Base-by-base conservation (phyloP, 2,888 invertebrate genomes). In the Xanthorhoe designata region DNA sequence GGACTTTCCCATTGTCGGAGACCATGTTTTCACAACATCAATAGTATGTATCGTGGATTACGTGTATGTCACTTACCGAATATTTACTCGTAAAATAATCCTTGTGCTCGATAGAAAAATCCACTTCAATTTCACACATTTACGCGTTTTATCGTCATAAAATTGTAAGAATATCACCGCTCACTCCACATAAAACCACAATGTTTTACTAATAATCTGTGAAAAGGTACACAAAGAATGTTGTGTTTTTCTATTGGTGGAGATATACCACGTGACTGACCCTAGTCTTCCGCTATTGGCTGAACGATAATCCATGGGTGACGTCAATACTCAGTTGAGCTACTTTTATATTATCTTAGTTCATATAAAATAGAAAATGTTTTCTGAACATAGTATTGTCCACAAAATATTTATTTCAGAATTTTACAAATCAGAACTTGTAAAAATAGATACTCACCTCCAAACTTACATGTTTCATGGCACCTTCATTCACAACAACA, bases 41-140 rank as follows among this genome's bases (percentile, higher is more conserved):
- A 66, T 64, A 76, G 71, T 66, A 56, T 61, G 60, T 70, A 57
- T 66, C 66, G 69, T 52, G 70, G 70, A 49, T 45, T 60, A 69
- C 60, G 15, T 71, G 77, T 75, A 45, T 56, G 72, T 65, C 64
- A 95, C 96, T 95, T 92, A 96, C 96, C 94, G 94, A 94, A 94
- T 95, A 95, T 94, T 95, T 95, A 93, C 94, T 94, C 78, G 91
- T 85, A 89, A 94, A 94, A 89, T 94, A 94, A 94, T 95, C 94
- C 92, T 94, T 94, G 92, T 95, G 96, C 94, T 95, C 94, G 85
- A 94, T 88, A 79, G 95, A 94, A 94, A 94, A 96, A 94, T 95
- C 95, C 94, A 68, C 60, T 57, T 95, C 94, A 91, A 96, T 94
- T 94, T 96, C 95, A 92, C 95, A 95, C 95, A 95, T 96, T 91